phyloP scores from a whole-genome alignment of 2,888 invertebrate species.

The Saturnia pavonia region DNA sequence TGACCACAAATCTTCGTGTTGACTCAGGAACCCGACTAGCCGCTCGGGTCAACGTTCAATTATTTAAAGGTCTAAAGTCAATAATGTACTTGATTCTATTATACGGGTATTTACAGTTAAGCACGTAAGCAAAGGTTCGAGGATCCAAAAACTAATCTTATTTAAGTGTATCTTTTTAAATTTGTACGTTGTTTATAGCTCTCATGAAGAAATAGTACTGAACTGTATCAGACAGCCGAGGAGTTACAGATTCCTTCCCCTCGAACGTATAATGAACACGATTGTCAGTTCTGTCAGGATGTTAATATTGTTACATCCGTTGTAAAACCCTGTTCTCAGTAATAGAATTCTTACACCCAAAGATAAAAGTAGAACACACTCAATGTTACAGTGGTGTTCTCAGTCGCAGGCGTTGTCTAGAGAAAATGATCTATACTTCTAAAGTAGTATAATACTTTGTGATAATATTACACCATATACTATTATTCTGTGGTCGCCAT shows the following conservation, averaged over 20 bases:
- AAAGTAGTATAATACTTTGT: too few relatives aligned
- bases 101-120: background rate
- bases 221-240: background rate
- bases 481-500: too few relatives aligned
- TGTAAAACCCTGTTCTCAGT: too few relatives aligned
- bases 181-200: background rate
- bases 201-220: background rate
- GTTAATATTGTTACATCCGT: too few relatives aligned
- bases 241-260: background rate
- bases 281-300: too few relatives aligned
- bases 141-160: background rate
- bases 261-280: background rate
- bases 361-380: too few relatives aligned
- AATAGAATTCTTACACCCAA: too few relatives aligned
- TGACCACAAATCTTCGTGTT: background rate
- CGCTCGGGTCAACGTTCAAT: constrained; percentile 6
- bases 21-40: background rate
- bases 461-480: too few relatives aligned
- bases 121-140: background rate
- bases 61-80: constrained; percentile 9
- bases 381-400: too few relatives aligned
- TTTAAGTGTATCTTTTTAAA: background rate
- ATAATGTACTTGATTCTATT: background rate
- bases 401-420: too few relatives aligned
- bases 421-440: too few relatives aligned